These are phyloP conservation scores for Petaurus breviceps DNA, from an alignment of 2,113 vertebrate genomes.

Conservation along the genomic window DNA sequence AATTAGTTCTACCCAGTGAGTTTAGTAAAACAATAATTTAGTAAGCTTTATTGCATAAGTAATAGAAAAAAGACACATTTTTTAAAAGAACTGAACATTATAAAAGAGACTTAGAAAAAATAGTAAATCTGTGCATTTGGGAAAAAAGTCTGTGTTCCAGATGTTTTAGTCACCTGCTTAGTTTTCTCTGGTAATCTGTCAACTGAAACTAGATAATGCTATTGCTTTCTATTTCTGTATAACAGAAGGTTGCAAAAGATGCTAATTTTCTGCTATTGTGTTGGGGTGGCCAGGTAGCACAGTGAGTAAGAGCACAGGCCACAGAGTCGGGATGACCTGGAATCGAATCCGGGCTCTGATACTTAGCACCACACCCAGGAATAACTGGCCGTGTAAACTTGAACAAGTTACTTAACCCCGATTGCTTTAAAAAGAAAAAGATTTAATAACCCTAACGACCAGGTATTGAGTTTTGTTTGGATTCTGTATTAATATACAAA, in stretches of 20 bases:
- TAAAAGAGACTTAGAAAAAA: not conserved
- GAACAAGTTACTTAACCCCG: no score
- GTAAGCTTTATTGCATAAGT: conserved; percentile 84
- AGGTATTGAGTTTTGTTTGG: conserved; percentile 52
- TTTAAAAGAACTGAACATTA: not conserved
- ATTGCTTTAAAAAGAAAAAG: no score
- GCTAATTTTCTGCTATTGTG: conserved; percentile 30
- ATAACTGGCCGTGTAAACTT: no score
- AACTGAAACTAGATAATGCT: not conserved
- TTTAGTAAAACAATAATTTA: conserved; percentile 66
- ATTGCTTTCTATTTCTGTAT: conserved; percentile 31
- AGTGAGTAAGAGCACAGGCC: no score
- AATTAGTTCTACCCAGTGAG: conserved; percentile 86
- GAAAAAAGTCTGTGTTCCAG: conserved; percentile 9
- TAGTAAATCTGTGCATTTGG: not conserved
- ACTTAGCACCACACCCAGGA: no score
- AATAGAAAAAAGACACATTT: conserved; percentile 68
- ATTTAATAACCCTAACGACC: conserved; percentile 44
- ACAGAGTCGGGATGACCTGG: no score
- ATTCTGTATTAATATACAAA: conserved; percentile 39
- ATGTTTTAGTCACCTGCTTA: conserved; percentile 5
- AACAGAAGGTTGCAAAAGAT: conserved; percentile 35
- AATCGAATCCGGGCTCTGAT: no score
- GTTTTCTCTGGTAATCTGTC: conserved; percentile 17
- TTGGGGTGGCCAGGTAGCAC: no score